Conservation (phyloP, 92 coral and sea anemone genomes). For the Bergia sp. region DNA sequence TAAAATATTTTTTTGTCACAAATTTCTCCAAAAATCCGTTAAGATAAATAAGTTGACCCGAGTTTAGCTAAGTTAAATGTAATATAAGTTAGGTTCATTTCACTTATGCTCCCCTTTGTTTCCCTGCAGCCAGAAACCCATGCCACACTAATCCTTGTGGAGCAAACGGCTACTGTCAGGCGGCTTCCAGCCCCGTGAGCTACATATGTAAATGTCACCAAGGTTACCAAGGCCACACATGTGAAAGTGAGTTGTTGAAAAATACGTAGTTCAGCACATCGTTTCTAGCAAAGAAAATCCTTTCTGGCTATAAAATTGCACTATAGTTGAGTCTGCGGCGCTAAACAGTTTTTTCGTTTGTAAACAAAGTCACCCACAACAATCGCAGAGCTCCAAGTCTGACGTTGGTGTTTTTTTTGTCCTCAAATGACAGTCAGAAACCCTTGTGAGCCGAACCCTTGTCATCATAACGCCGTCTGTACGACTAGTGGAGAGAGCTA, state of each 20-base stretch:
- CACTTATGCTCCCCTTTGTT: neutral
- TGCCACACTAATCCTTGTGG: conserved; percentile 77
- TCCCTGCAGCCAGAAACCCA: neutral
- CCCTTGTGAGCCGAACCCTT: conserved; percentile 87
- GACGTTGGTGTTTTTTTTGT: neutral
- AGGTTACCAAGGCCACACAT: conserved; percentile 82
- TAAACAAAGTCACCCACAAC: too few relatives aligned
- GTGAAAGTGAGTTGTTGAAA: conserved; percentile 62
- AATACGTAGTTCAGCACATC: neutral
- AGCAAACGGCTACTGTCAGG: conserved; percentile 70
- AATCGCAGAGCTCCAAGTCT: neutral
- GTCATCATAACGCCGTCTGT: conserved; percentile 80
- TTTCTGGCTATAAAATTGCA: too few relatives aligned
- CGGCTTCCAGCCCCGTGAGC: conserved; percentile 48
- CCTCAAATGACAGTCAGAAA: conserved; percentile 62
- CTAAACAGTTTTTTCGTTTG: too few relatives aligned
- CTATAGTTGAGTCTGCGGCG: too few relatives aligned
- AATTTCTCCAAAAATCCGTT: too few relatives aligned
- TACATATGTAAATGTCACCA: conserved; percentile 72
- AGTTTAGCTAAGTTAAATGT: too few relatives aligned
- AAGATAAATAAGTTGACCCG: too few relatives aligned
- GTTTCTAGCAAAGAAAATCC: too few relatives aligned
- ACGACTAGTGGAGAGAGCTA: conserved; percentile 61
- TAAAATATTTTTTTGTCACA: neutral
- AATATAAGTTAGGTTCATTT: neutral